These are phyloP conservation scores for Myopa testacea DNA, from an alignment of 2,888 invertebrate species.

Conservation along the genomic window DNA sequence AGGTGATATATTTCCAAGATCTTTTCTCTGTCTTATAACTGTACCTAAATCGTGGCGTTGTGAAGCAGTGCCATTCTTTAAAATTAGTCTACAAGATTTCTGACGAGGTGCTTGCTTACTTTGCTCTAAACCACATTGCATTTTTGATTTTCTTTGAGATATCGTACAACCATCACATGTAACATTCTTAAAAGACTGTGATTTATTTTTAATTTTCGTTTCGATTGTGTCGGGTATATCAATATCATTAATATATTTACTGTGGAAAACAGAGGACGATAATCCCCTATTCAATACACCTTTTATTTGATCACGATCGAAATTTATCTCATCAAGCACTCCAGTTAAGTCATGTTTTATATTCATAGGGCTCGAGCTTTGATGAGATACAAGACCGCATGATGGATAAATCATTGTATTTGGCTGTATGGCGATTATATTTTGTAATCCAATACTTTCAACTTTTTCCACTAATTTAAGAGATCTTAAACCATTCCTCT, in stretches of 20 bases:
- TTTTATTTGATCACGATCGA: constrained; percentile 69
- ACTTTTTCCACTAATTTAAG: constrained; percentile 75
- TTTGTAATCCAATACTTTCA: constrained; percentile 77
- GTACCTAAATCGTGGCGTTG: constrained; percentile 74
- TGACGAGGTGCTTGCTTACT: constrained; percentile 71
- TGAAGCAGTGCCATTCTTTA: constrained; percentile 70
- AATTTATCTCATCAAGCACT: constrained; percentile 66
- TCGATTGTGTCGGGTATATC: constrained; percentile 1
- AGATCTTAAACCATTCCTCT: constrained; percentile 69
- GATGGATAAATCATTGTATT: constrained; percentile 74
- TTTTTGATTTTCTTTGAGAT: constrained; percentile 18
- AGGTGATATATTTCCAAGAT: constrained; percentile 53
- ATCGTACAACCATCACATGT: constrained; percentile 33
- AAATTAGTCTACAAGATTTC: constrained; percentile 67
- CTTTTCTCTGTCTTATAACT: constrained; percentile 67
- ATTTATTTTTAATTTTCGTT: constrained; percentile 65
- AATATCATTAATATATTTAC: constrained; percentile 54
- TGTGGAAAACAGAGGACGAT: constrained; percentile 38
- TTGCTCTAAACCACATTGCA: constrained; percentile 43
- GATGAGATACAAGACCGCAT: constrained; percentile 70
- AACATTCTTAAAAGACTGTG: constrained; percentile 33
- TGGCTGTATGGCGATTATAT: constrained; percentile 75
- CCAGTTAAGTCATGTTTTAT: constrained; percentile 60
- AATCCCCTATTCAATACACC: constrained; percentile 62
- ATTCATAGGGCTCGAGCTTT: constrained; percentile 77